Evolutionary conservation across 2,888 invertebrate genomes (phyloP).

Genomic region (Caradrina kadenii): DNA sequence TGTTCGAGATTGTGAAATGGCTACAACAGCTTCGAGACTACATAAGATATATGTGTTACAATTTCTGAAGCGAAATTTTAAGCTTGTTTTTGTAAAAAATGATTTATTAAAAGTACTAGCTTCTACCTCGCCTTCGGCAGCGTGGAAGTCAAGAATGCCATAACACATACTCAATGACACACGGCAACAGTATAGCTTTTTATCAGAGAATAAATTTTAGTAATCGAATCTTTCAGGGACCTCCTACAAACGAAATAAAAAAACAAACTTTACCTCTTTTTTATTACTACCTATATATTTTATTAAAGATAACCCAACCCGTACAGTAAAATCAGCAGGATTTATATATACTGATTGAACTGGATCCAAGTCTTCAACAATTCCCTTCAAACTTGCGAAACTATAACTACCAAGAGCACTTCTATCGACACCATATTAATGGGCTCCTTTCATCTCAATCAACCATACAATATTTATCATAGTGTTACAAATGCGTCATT

Average conservation of each 20-base stretch:
- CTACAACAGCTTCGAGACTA: conserved; percentile 26
- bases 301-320: neutral
- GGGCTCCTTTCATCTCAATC: conserved; percentile 54
- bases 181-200: no score
- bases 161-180: no score
- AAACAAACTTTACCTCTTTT: no score
- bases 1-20: conserved; percentile 50
- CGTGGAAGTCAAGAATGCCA: no score
- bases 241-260: no score
- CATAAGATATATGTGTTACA: conserved; percentile 33
- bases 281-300: no score
- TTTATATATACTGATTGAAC: neutral
- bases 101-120: neutral
- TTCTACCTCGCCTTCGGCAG: no score
- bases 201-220: no score
- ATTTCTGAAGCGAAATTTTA: conserved; percentile 4
- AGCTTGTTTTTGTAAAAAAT: neutral
- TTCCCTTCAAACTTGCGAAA: conserved; percentile 28
- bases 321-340: neutral
- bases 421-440: conserved; percentile 57
- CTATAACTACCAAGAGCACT: conserved; percentile 18
- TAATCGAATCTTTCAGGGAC: no score
- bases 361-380: conserved; percentile 1
- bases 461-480: conserved; percentile 59
- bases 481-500: conserved; percentile 56